phyloP scores from a whole-genome alignment of 2,113 vertebrate genomes.

The Ramphastos sulfuratus region DNA sequence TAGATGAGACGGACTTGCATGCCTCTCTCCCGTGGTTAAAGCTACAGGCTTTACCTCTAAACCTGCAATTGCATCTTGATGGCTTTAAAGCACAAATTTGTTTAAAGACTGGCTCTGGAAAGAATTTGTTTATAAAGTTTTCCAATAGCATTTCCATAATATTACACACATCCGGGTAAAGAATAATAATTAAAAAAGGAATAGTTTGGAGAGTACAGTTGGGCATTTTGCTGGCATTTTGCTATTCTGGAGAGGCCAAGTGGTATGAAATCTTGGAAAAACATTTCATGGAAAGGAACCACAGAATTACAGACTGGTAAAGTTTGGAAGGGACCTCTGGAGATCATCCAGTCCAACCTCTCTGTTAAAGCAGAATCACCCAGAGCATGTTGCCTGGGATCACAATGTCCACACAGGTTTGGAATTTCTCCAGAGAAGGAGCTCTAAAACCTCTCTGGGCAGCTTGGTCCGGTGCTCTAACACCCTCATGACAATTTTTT shows the following conservation, averaged over 20 bases:
- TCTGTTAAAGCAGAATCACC: no score
- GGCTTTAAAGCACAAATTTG: background rate
- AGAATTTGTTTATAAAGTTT: background rate
- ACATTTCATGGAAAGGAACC: background rate
- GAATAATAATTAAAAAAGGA: background rate
- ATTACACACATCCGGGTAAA: rapidly evolving
- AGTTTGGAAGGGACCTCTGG: no score
- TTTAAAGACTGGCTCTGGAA: background rate
- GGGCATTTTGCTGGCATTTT: background rate
- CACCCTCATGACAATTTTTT: no score
- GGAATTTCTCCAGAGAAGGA: no score
- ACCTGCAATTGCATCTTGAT: background rate
- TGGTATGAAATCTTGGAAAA: background rate
- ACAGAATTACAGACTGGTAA: no score
- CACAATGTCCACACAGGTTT: no score
- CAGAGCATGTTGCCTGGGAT: no score
- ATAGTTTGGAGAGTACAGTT: background rate
- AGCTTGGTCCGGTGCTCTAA: no score
- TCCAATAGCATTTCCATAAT: background rate
- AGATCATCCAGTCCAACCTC: no score
- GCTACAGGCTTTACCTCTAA: background rate
- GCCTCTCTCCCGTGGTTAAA: background rate
- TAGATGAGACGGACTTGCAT: background rate
- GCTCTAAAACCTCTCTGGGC: no score
- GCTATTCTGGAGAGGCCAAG: background rate